These are phyloP conservation scores for Uropsilus gracilis DNA, from an alignment of 2,113 vertebrate species.

Conservation along the genomic window DNA sequence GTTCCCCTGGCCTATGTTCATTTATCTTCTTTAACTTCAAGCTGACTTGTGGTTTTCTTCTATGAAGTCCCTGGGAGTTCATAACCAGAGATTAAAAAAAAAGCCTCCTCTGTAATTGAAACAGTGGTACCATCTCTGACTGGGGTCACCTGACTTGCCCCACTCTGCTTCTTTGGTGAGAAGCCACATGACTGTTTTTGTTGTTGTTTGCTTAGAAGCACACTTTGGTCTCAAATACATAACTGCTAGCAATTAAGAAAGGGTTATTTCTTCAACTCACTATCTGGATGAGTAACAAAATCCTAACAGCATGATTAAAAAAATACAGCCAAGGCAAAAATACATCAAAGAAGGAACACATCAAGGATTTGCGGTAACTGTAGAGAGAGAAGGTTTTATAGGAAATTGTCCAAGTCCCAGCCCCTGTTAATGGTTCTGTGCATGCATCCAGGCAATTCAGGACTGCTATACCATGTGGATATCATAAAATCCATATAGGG, in stretches of 20 bases:
- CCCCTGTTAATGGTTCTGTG: background rate
- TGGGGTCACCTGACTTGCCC: background rate
- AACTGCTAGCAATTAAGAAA: constrained; percentile 21
- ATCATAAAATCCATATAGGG: background rate
- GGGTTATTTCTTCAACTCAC: background rate
- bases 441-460: background rate
- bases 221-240: background rate
- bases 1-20: background rate
- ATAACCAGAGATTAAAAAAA: background rate
- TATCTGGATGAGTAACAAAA: constrained; percentile 32
- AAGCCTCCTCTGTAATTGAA: background rate
- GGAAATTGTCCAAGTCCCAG: background rate
- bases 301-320: background rate
- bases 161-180: background rate
- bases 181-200: background rate
- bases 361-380: background rate
- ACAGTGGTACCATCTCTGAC: background rate
- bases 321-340: background rate
- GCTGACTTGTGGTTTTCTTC: constrained; percentile 7
- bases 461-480: background rate
- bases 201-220: background rate
- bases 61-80: constrained; percentile 34
- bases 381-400: background rate
- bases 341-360: constrained; percentile 41
- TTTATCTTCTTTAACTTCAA: constrained; percentile 54